These are phyloP conservation scores for Phenganax stokvisi DNA, from an alignment of 92 coral and sea anemone genomes.

Conservation along the genomic window DNA sequence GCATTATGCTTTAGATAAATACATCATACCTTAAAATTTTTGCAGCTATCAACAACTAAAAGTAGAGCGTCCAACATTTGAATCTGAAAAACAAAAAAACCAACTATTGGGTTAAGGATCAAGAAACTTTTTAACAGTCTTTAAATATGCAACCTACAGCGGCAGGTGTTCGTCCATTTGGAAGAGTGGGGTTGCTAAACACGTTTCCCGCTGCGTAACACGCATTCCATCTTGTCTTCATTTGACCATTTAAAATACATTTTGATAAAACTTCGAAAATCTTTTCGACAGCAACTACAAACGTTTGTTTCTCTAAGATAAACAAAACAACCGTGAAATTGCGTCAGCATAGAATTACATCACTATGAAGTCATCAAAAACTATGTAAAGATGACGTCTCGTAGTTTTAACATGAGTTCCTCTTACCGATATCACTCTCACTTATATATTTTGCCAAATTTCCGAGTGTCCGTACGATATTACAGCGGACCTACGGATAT, in stretches of 20 bases:
- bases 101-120: neutral
- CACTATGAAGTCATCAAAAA: neutral
- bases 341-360: neutral
- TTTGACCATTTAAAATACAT: constrained; percentile 65
- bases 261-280: constrained; percentile 66
- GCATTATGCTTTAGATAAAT: neutral
- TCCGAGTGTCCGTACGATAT: constrained; percentile 86
- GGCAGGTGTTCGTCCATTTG: constrained; percentile 66
- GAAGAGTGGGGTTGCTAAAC: constrained; percentile 69
- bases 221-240: constrained; percentile 99
- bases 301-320: constrained; percentile 63
- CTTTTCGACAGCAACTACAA: constrained; percentile 61
- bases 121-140: neutral
- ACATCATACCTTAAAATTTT: constrained; percentile 75
- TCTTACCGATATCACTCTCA: constrained; percentile 59
- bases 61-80: constrained; percentile 61
- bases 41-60: constrained; percentile 72
- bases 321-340: constrained; percentile 3
- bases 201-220: constrained; percentile 95
- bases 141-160: constrained; percentile 56
- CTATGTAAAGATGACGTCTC: too few relatives aligned
- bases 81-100: constrained; percentile 42
- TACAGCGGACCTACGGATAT: constrained; percentile 71
- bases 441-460: constrained; percentile 74
- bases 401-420: neutral